Percentiles rank a stretch among this genome's conserved stretches.
Conservation (phyloP, 2,888 invertebrate species). For the Nymphalis polychloros region DNA sequence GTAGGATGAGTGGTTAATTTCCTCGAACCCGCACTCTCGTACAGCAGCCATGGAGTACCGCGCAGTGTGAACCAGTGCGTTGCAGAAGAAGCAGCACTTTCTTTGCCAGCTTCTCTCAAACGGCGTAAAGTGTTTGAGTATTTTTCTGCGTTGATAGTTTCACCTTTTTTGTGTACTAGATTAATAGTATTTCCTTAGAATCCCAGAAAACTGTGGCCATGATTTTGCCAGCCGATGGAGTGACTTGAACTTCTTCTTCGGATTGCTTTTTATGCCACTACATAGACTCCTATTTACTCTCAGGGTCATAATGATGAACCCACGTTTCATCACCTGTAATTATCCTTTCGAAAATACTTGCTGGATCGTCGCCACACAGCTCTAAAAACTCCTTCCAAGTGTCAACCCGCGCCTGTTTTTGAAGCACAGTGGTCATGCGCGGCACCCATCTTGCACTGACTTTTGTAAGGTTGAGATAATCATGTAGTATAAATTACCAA, state of each 20-base stretch:
- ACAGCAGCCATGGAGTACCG: too few relatives aligned
- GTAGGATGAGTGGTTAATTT: too few relatives aligned
- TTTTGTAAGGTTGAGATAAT: slow-evolving; percentile 3
- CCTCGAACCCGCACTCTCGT: too few relatives aligned
- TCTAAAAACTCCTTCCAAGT: not conserved
- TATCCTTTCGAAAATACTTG: not conserved
- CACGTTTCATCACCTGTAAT: not conserved
- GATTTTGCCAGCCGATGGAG: not conserved
- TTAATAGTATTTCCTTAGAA: not conserved
- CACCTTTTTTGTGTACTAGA: not conserved
- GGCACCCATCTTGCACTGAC: not conserved
- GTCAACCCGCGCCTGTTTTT: not conserved
- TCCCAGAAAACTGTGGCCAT: not conserved
- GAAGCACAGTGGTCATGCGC: not conserved
- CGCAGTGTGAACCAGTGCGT: too few relatives aligned
- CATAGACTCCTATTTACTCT: not conserved
- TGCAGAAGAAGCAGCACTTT: too few relatives aligned
- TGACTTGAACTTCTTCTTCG: not conserved
- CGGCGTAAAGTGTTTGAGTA: too few relatives aligned
- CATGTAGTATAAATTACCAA: slow-evolving; percentile 20
- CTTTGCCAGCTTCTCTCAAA: too few relatives aligned
- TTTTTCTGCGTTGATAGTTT: too few relatives aligned
- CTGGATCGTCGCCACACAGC: not conserved
- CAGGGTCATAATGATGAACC: not conserved
- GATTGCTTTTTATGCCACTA: too few relatives aligned